Evolutionary conservation across 2,888 invertebrate genomes (phyloP).

Genomic region (Ophioninae sp.): DNA sequence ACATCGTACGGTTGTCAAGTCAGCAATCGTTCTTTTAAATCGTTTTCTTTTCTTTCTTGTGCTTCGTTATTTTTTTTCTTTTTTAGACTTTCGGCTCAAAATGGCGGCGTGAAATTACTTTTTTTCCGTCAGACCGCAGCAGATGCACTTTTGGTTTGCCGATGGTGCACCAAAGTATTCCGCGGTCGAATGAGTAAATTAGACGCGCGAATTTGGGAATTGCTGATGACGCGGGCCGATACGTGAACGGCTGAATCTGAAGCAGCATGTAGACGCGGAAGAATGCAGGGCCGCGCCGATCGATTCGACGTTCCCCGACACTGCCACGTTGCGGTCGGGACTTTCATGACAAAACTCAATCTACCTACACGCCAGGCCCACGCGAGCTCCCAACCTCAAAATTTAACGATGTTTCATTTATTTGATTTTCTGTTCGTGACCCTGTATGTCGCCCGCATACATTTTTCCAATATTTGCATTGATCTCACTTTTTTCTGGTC

Average conservation of each 20-base stretch:
- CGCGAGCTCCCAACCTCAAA: background rate
- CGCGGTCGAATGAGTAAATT: background rate
- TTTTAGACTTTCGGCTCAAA: background rate
- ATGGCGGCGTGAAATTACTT: background rate
- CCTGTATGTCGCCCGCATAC: background rate
- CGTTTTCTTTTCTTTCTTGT: background rate
- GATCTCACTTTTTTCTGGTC: background rate
- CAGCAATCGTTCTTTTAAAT: background rate
- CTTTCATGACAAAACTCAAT: background rate
- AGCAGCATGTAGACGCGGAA: background rate
- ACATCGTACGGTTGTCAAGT: too few species aligned
- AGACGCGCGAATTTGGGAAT: conserved; percentile 26
- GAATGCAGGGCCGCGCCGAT: background rate
- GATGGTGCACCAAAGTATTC: background rate
- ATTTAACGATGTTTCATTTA: background rate
- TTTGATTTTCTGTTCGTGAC: background rate
- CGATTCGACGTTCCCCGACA: conserved; percentile 4
- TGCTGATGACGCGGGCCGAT: conserved; percentile 24
- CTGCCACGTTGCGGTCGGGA: background rate
- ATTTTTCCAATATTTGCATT: background rate
- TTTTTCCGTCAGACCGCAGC: background rate
- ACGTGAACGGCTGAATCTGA: conserved; percentile 18
- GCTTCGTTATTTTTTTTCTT: background rate
- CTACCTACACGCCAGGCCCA: background rate
- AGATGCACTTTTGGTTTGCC: background rate